These are phyloP conservation scores for Parapristionchus giblindavisi DNA, from an alignment of 2,888 invertebrate species.

Conservation along the genomic window DNA sequence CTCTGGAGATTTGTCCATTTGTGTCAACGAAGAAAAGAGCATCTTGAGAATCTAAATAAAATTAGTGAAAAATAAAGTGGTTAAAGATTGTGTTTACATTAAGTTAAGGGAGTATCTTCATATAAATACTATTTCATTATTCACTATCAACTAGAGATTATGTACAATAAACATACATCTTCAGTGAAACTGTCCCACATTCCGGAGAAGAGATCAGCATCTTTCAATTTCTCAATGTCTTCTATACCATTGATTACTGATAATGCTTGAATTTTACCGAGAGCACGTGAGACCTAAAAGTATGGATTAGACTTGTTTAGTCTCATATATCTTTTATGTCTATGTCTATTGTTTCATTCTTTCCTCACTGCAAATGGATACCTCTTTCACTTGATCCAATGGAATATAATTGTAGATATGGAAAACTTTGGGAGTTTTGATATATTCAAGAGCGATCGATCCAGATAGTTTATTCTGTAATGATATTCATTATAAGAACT, in stretches of 20 bases:
- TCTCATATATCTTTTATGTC: not conserved
- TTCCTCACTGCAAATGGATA: not conserved
- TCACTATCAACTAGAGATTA: not conserved
- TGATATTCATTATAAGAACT: not conserved
- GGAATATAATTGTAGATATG: not conserved
- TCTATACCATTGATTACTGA: not conserved
- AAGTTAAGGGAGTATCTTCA: slow-evolving; percentile 2
- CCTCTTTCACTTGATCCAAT: slow-evolving; percentile 20
- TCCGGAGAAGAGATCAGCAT: slow-evolving; percentile 10
- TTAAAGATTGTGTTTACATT: no score
- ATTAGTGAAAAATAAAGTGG: no score
- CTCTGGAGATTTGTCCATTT: no score
- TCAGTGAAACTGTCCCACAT: slow-evolving; percentile 19
- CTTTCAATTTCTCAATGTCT: not conserved
- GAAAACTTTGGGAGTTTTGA: slow-evolving; percentile 11
- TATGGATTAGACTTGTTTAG: not conserved
- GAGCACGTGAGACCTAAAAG: not conserved
- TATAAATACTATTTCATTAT: not conserved
- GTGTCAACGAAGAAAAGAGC: no score
- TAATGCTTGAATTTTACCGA: slow-evolving; percentile 10
- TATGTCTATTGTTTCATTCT: not conserved
- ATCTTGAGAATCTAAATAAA: no score
- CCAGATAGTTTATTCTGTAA: slow-evolving; percentile 22
- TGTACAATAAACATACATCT: not conserved
- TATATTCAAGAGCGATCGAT: slow-evolving; percentile 18